These are phyloP conservation scores for Brachystomella parvula DNA, from an alignment of 1,140 invertebrate species.

Conservation along the genomic window DNA sequence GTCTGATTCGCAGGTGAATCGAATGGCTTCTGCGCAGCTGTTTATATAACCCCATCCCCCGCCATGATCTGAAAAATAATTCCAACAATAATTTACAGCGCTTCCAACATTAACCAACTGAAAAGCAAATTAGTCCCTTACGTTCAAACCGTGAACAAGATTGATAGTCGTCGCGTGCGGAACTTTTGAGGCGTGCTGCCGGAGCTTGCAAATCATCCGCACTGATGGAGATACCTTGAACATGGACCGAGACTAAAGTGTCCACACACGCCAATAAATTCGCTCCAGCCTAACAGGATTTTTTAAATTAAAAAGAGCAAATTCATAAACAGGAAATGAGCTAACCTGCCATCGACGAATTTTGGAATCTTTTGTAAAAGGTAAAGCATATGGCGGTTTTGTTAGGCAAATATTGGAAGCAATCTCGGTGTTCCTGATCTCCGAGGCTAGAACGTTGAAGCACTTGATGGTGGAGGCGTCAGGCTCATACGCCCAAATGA, in stretches of 20 bases:
- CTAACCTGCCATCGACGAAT: slow-evolving; percentile 58
- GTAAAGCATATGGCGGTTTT: slow-evolving; percentile 29
- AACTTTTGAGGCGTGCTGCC: slow-evolving; percentile 45
- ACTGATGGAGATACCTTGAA: slow-evolving; percentile 49
- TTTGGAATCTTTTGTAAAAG: slow-evolving; percentile 45
- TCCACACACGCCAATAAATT: slow-evolving; percentile 83
- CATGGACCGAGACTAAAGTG: slow-evolving; percentile 71
- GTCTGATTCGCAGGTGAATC: slow-evolving; percentile 87
- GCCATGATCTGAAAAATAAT: slow-evolving; percentile 66
- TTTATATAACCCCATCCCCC: slow-evolving; percentile 97
- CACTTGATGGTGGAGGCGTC: slow-evolving; percentile 62
- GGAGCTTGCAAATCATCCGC: slow-evolving; percentile 47
- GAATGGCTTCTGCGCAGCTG: slow-evolving; percentile 86
- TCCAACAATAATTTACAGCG: not conserved
- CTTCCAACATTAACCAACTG: not conserved
- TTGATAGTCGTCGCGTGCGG: slow-evolving; percentile 70
- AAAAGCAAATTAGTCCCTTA: slow-evolving; percentile 41
- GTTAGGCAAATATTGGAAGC: slow-evolving; percentile 25
- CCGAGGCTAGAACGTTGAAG: slow-evolving; percentile 70
- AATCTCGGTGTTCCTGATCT: slow-evolving; percentile 43
- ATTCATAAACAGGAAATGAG: not conserved
- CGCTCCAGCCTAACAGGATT: slow-evolving; percentile 57
- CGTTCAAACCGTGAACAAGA: slow-evolving; percentile 85
- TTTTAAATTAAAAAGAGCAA: not conserved
- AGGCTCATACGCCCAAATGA: slow-evolving; percentile 60